phyloP scores from a whole-genome alignment of 64 coral and sea anemone genomes.

The Platygyra sinensis region DNA sequence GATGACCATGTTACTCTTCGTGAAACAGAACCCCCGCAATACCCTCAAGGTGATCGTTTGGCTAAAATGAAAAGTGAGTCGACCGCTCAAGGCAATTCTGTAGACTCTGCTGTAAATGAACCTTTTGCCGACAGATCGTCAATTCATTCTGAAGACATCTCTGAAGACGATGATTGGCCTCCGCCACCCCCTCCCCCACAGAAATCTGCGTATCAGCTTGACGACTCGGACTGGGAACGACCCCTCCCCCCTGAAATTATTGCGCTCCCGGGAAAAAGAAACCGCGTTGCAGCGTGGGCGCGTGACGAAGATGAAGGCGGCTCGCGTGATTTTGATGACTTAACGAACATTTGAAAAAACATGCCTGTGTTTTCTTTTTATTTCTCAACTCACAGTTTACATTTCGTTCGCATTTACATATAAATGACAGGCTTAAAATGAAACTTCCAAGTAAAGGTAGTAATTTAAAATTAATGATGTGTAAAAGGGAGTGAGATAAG shows the following conservation, averaged over 20 bases:
- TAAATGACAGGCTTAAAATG: too few species aligned
- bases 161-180: conserved; percentile 21
- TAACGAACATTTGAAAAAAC: neutral
- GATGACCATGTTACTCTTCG: neutral
- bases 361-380: too few species aligned
- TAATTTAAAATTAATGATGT: too few species aligned
- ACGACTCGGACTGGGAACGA: conserved; percentile 27
- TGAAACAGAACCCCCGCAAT: neutral
- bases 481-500: too few species aligned
- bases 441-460: too few species aligned
- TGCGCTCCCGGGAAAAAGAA: conserved; percentile 7
- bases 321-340: neutral
- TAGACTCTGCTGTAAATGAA: neutral
- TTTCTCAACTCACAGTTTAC: too few species aligned
- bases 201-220: neutral
- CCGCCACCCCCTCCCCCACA: conserved; percentile 37
- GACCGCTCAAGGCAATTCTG: neutral
- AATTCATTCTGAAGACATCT: neutral
- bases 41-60: conserved; percentile 25
- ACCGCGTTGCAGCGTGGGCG: conserved; percentile 26
- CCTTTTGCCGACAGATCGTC: neutral
- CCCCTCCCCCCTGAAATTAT: conserved; percentile 37
- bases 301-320: neutral
- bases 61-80: neutral
- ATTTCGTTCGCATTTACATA: too few species aligned